A percentile compares a stretch with the other conserved stretches of the same genome.
phyloP scores from a whole-genome alignment of 2,888 invertebrate species.

The Drosophila kambysellisi region DNA sequence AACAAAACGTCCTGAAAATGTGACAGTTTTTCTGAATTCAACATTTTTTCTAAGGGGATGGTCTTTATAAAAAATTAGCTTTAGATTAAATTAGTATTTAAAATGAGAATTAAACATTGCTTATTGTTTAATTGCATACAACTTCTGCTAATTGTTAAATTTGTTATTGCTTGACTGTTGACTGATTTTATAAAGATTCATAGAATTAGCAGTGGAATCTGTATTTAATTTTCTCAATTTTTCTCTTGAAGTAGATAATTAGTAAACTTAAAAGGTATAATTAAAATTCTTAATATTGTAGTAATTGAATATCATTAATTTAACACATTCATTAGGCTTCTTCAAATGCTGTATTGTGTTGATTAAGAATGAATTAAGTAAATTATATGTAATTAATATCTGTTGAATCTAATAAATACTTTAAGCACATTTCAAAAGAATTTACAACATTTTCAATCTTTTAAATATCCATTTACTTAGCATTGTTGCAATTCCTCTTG shows the following conservation, averaged over 20 bases:
- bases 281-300: background rate
- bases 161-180: no score
- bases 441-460: background rate
- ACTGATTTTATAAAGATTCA: background rate
- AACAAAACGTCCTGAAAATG: slow-evolving; percentile 73
- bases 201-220: background rate
- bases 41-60: slow-evolving; percentile 5
- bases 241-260: background rate
- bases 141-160: background rate
- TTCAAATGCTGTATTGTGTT: background rate
- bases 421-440: background rate
- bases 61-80: background rate
- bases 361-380: background rate
- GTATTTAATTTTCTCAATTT: no score
- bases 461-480: background rate
- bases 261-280: background rate
- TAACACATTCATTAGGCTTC: background rate
- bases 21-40: slow-evolving; percentile 56
- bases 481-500: background rate
- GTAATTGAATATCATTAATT: background rate
- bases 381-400: background rate
- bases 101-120: background rate
- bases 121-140: background rate
- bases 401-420: background rate
- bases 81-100: background rate